Percentiles rank a stretch among this genome's conserved stretches.
Conservation (phyloP, 2,888 invertebrate species). For the Papilio elwesi region DNA sequence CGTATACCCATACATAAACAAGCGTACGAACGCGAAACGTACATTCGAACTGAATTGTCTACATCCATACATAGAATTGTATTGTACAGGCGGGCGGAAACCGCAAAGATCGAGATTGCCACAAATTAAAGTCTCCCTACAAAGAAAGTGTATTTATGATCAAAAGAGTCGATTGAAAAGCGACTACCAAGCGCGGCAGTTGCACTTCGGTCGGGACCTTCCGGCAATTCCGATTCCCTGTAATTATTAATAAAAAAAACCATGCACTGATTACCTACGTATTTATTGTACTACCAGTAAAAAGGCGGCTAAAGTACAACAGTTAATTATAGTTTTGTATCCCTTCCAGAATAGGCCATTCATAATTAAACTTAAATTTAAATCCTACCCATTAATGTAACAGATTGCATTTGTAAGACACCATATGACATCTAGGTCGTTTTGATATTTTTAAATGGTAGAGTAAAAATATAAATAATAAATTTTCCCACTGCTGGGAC, state of each 20-base stretch:
- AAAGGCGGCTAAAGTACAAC: slow-evolving; percentile 50
- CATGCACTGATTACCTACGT: slow-evolving; percentile 55
- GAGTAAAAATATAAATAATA: slow-evolving; percentile 15
- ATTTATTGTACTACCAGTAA: slow-evolving; percentile 53
- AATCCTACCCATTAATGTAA: slow-evolving; percentile 42
- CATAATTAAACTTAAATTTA: slow-evolving; percentile 49
- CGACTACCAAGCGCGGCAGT: slow-evolving; percentile 54
- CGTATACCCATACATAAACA: too few species aligned
- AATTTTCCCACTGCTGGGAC: too few species aligned
- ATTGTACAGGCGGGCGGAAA: slow-evolving; percentile 54
- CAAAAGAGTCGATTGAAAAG: slow-evolving; percentile 59
- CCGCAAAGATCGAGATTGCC: slow-evolving; percentile 62
- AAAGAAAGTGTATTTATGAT: slow-evolving; percentile 61
- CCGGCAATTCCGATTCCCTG: slow-evolving; percentile 60
- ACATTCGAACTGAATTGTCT: slow-evolving; percentile 36
- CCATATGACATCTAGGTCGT: slow-evolving; percentile 40
- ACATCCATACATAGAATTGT: slow-evolving; percentile 36
- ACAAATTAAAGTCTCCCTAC: slow-evolving; percentile 60
- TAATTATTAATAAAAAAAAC: slow-evolving; percentile 67
- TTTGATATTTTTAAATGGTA: slow-evolving; percentile 11
- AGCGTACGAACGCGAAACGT: not conserved
- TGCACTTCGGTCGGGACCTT: slow-evolving; percentile 60
- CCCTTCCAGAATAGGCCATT: slow-evolving; percentile 35
- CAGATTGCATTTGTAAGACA: slow-evolving; percentile 40
- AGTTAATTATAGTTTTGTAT: slow-evolving; percentile 45